Base-by-base conservation (phyloP, 2,888 invertebrate species). In the Ichneumoninae sp. region DNA sequence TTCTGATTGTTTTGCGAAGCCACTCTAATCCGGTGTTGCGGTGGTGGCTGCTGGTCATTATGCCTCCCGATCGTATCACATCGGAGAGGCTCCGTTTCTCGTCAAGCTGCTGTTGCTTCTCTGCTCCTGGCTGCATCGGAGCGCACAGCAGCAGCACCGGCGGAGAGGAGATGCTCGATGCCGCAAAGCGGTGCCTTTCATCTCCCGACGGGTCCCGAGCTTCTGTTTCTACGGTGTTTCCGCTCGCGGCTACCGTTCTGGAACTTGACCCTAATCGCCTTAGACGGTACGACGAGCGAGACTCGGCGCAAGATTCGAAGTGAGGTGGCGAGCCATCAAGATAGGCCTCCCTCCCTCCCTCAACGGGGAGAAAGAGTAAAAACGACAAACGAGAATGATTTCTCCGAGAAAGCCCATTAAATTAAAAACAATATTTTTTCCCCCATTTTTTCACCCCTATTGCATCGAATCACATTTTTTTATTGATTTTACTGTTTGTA, bases 221-320 rank as follows among this genome's bases (percentile, higher is more conserved):
- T 92, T 92, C 92, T 92, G 92, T 91, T 92, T 92, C 91, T 90
- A 88, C 90, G 90, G 91, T 91, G 91, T 92, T 92, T 92, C 92
- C 91, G 92, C 90, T 91, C 90, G 87, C 90, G 90, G 91, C 91
- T 92, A 91, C 92, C 90, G 91, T 91, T 87, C 89, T 91, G 91
- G 91, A 91, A 91, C 91, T 91, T 89, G 91, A 91, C 89, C 91
- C 90, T 91, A 91, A 92, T 90, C 89, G 89, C 90, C 90, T 89
- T 89, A 89, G 89, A 88, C 87, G 88, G 87, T 85, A 85, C 85
- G 69, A 85, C 82, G 85, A 83, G 81, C 83, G 77, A 68, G 63
- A 66, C 63, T 63, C 63, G 74, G 80, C 60, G 71, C 22, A 75
- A 54, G 30, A n/a, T 63, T 47, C 50, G 63, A 70, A 60, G 69